These are phyloP conservation scores for Chelon auratus DNA, from an alignment of 2,797 vertebrate species.

Conservation along the genomic window DNA sequence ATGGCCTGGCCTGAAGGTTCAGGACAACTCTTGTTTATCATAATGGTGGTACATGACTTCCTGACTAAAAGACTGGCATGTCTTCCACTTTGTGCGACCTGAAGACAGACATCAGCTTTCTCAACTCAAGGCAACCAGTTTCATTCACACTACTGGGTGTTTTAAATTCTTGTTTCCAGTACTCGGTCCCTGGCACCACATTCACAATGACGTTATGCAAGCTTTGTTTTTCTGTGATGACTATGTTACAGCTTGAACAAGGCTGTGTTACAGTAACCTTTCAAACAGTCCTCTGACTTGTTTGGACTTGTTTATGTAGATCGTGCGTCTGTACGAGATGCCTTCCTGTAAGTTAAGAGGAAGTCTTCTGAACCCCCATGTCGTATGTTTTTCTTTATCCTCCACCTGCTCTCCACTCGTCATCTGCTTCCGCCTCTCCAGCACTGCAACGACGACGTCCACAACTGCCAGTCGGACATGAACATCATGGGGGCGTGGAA, in stretches of 20 bases:
- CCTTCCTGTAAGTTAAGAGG: slow-evolving; percentile 2
- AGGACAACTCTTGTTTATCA: not conserved
- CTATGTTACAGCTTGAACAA: not conserved
- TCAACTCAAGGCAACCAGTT: too few relatives aligned
- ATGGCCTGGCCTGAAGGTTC: not conserved
- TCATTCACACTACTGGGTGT: not conserved
- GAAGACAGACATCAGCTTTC: too few relatives aligned
- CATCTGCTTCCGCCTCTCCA: slow-evolving; percentile 57
- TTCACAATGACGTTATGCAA: not conserved
- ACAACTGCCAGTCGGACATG: slow-evolving; percentile 99
- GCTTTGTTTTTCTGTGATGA: not conserved
- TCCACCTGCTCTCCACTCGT: slow-evolving; percentile 9
- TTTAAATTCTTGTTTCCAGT: not conserved
- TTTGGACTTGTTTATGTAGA: slow-evolving; percentile 24
- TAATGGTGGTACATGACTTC: not conserved
- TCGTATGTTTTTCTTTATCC: not conserved
- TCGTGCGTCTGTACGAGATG: not conserved
- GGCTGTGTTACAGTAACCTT: not conserved
- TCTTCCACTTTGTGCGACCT: not conserved
- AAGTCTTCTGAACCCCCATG: not conserved
- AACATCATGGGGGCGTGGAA: slow-evolving; percentile 99
- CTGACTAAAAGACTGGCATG: not conserved
- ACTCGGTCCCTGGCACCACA: not conserved
- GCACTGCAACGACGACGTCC: slow-evolving; percentile 96
- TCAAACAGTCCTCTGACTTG: slow-evolving; percentile 6